These are phyloP conservation scores for Scyliorhinus canicula DNA, from an alignment of 2,797 vertebrate species.

Conservation along the genomic window DNA sequence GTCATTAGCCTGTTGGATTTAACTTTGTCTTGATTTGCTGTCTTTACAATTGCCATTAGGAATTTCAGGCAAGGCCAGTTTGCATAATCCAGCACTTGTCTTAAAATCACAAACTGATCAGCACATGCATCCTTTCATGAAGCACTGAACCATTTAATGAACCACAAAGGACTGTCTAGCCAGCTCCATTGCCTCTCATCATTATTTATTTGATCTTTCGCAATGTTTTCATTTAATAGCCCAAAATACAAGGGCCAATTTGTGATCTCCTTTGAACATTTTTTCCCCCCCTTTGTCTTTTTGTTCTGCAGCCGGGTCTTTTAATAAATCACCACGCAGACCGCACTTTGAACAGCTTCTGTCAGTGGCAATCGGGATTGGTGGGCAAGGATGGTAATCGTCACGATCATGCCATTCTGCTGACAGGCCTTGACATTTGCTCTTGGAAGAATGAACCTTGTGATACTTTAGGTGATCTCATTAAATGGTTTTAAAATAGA, in stretches of 20 bases:
- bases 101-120: constrained; percentile 33
- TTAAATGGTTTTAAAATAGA: constrained; percentile 18
- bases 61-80: constrained; percentile 40
- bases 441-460: constrained; percentile 90
- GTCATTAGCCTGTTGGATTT: constrained; percentile 37
- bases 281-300: background rate
- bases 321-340: constrained; percentile 82
- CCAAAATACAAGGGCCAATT: background rate
- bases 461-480: constrained; percentile 72
- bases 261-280: constrained; percentile 11
- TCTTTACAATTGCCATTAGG: constrained; percentile 38
- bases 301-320: constrained; percentile 66
- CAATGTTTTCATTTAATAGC: constrained; percentile 39
- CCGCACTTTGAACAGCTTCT: constrained; percentile 84
- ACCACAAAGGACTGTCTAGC: constrained; percentile 33
- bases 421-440: constrained; percentile 84
- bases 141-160: constrained; percentile 33
- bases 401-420: constrained; percentile 82
- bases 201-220: constrained; percentile 36
- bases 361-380: constrained; percentile 82
- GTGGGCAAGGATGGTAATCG: constrained; percentile 68
- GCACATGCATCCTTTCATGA: constrained; percentile 15
- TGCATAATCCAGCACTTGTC: constrained; percentile 33
- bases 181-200: constrained; percentile 27
- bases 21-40: constrained; percentile 39